A percentile compares a stretch with the other conserved stretches of the same genome.
Conservation (phyloP, 2,888 invertebrate species). For the Tinea trinotella region DNA sequence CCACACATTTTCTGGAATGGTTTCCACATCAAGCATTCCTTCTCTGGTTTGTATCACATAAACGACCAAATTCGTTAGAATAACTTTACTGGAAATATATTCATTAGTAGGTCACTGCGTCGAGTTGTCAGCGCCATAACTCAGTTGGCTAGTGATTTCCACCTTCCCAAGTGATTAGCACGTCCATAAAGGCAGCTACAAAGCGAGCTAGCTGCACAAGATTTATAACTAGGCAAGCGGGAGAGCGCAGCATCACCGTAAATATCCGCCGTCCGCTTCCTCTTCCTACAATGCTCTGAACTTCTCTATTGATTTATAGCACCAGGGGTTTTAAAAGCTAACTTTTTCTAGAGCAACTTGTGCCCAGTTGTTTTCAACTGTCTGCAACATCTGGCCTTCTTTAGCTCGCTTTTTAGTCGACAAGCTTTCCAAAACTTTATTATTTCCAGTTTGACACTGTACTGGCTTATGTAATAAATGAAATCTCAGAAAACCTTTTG, state of each 20-base stretch:
- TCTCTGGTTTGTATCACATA: constrained; percentile 3
- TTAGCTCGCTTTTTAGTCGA: constrained; percentile 50
- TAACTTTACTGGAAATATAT: background rate
- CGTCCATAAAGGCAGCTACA: constrained; percentile 48
- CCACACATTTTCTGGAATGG: background rate
- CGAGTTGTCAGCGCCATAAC: constrained; percentile 22
- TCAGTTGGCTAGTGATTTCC: constrained; percentile 24
- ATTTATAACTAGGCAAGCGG: constrained; percentile 46
- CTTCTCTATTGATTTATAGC: constrained; percentile 64
- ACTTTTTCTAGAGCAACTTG: constrained; percentile 62
- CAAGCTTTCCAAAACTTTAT: constrained; percentile 51
- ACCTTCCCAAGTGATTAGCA: constrained; percentile 38
- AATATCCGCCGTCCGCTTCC: constrained; percentile 55
- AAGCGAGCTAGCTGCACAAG: constrained; percentile 40
- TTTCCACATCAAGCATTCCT: background rate
- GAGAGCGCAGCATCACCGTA: constrained; percentile 50
- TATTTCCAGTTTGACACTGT: constrained; percentile 44
- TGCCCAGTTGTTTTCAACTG: constrained; percentile 64
- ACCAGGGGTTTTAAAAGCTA: constrained; percentile 55
- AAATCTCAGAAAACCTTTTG: background rate
- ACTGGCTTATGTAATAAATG: constrained; percentile 8
- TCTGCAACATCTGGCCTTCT: constrained; percentile 64
- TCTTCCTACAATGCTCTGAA: constrained; percentile 37
- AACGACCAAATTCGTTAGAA: background rate
- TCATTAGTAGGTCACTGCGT: constrained; percentile 5